Conservation (phyloP, 2,888 invertebrate species). For the Ormyrus thymus region DNA sequence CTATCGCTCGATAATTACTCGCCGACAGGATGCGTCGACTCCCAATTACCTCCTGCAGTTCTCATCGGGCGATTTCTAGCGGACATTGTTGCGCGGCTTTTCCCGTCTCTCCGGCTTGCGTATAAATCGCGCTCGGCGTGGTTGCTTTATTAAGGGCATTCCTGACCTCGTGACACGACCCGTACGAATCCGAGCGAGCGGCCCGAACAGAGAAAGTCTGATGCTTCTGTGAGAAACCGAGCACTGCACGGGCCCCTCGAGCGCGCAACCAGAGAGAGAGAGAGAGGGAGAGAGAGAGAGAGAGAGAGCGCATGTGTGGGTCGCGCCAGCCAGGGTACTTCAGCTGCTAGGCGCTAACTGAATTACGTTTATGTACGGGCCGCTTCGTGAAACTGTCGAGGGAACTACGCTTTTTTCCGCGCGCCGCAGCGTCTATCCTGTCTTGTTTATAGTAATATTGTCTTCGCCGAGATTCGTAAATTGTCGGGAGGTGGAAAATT, state of each 20-base stretch:
- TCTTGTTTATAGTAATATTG: no score
- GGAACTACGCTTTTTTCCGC: constrained; percentile 4
- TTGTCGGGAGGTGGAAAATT: no score
- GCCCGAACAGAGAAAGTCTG: constrained; percentile 70
- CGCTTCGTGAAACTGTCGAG: neutral
- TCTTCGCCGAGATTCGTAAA: no score
- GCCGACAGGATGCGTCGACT: constrained; percentile 52
- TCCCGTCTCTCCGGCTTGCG: neutral
- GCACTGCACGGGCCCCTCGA: constrained; percentile 48
- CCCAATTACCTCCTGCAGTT: constrained; percentile 49
- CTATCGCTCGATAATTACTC: constrained; percentile 46
- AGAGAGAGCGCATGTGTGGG: constrained; percentile 40
- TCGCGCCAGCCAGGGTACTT: neutral
- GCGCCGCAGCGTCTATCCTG: no score
- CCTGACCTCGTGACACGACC: constrained; percentile 66
- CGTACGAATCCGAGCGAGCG: constrained; percentile 60
- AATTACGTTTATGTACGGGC: constrained; percentile 4
- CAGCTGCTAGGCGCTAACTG: constrained; percentile 16
- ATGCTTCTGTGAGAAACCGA: constrained; percentile 69
- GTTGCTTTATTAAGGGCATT: constrained; percentile 70
- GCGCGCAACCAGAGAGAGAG: constrained; percentile 57
- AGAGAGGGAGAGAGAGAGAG: constrained; percentile 60
- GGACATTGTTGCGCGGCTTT: constrained; percentile 48
- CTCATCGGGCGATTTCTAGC: constrained; percentile 53
- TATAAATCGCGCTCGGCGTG: constrained; percentile 44